Evolutionary conservation across 1,140 invertebrate genomes (phyloP).

Genomic region (Rhagoletis pomonella): DNA sequence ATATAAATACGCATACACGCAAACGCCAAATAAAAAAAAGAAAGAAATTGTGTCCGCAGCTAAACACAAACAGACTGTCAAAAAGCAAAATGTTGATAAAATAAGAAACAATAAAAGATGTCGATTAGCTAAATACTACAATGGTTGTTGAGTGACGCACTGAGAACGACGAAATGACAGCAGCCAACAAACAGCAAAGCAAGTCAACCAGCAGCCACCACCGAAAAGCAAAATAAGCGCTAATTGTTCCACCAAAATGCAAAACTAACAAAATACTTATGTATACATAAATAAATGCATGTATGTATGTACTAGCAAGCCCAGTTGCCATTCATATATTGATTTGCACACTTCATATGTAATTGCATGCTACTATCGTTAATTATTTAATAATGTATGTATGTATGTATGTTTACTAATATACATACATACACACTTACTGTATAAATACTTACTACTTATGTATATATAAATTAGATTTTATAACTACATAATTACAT

Average conservation of each 20-base stretch:
- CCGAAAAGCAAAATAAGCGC: conserved; percentile 13
- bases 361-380: not conserved
- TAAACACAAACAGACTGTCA: not conserved
- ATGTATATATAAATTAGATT: not conserved
- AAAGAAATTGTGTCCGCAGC: not conserved
- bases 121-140: too few relatives aligned
- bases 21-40: conserved; percentile 1
- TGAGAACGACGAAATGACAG: not conserved
- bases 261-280: not conserved
- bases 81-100: conserved; percentile 1
- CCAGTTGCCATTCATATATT: not conserved
- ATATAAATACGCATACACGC: not conserved
- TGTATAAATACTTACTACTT: not conserved
- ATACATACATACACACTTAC: not conserved
- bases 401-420: conserved; percentile 27
- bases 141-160: not conserved
- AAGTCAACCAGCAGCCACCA: conserved; percentile 26
- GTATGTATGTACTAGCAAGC: conserved; percentile 2
- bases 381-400: not conserved
- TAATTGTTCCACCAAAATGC: conserved; percentile 13
- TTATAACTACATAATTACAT: not conserved
- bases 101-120: too few relatives aligned
- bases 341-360: not conserved
- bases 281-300: not conserved
- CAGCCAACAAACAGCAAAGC: not conserved